Evolutionary conservation across 2,888 invertebrate genomes (phyloP).

Genomic region (Agriotes lineatus): DNA sequence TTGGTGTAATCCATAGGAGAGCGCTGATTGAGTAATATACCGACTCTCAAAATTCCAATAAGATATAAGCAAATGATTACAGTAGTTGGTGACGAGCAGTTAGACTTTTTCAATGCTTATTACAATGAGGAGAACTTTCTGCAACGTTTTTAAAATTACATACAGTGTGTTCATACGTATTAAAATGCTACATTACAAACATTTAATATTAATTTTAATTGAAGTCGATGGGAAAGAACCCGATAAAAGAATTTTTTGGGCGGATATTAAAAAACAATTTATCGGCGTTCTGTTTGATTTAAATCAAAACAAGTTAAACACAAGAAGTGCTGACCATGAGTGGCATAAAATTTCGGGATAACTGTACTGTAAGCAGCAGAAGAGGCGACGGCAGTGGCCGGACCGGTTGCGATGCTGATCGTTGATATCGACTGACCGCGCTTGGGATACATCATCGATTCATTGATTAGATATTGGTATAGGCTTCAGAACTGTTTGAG

Average conservation of each 20-base stretch:
- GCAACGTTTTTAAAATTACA: no score
- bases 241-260: not conserved
- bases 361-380: slow-evolving; percentile 53
- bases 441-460: slow-evolving; percentile 64
- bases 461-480: slow-evolving; percentile 64
- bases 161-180: no score
- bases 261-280: slow-evolving; percentile 20
- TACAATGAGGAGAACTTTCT: no score
- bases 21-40: no score
- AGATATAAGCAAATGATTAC: no score
- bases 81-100: no score
- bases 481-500: slow-evolving; percentile 57
- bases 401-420: slow-evolving; percentile 56
- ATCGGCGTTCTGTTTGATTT: slow-evolving; percentile 33
- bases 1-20: no score
- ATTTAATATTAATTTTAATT: not conserved
- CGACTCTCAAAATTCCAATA: no score
- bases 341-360: slow-evolving; percentile 53
- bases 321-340: slow-evolving; percentile 37
- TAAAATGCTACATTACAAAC: no score
- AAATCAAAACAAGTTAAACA: slow-evolving; percentile 38
- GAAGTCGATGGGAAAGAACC: not conserved
- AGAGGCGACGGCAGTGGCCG: slow-evolving; percentile 48
- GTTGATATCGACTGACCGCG: slow-evolving; percentile 59
- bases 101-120: no score